Evolutionary conservation across 1,140 invertebrate species (phyloP).

Genomic region (Drosophila persimilis): DNA sequence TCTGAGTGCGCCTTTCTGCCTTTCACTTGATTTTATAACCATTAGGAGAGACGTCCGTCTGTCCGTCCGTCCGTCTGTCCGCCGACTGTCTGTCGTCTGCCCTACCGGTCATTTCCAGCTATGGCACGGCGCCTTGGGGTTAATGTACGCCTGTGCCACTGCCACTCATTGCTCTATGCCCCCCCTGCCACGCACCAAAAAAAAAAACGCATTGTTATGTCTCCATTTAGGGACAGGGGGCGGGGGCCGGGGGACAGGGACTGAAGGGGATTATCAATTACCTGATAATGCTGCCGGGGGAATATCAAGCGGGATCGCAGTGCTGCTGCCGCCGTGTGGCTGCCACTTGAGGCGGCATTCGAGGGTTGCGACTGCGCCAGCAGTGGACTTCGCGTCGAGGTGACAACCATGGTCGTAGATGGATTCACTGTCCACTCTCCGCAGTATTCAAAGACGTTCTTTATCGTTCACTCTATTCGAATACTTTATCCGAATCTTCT

Average conservation of each 20-base stretch:
- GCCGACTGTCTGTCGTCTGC: slow-evolving; percentile 1
- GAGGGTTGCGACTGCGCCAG: slow-evolving; percentile 61
- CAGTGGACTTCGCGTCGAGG: slow-evolving; percentile 67
- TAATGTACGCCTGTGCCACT: slow-evolving; percentile 53
- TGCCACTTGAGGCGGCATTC: slow-evolving; percentile 53
- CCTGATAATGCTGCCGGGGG: slow-evolving; percentile 78
- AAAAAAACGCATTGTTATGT: neutral
- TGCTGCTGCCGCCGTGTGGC: slow-evolving; percentile 42
- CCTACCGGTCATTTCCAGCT: slow-evolving; percentile 42
- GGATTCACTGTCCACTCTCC: neutral
- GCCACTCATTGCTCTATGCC: slow-evolving; percentile 23
- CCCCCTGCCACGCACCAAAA: neutral
- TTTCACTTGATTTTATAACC: slow-evolving; percentile 23
- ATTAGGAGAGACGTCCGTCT: neutral
- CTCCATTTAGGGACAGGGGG: neutral
- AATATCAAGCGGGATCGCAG: slow-evolving; percentile 73
- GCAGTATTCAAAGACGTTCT: too few species aligned
- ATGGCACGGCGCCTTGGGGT: slow-evolving; percentile 57
- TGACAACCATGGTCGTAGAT: slow-evolving; percentile 63
- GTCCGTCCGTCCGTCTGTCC: slow-evolving; percentile 5
- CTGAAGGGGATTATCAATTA: slow-evolving; percentile 44
- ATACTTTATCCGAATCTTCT: slow-evolving; percentile 5
- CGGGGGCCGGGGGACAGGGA: too few species aligned
- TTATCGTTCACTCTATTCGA: slow-evolving; percentile 2
- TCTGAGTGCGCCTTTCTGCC: slow-evolving; percentile 5